These are phyloP conservation scores for Trichoplusia ni DNA, from an alignment of 1,140 invertebrate genomes.

Conservation along the genomic window DNA sequence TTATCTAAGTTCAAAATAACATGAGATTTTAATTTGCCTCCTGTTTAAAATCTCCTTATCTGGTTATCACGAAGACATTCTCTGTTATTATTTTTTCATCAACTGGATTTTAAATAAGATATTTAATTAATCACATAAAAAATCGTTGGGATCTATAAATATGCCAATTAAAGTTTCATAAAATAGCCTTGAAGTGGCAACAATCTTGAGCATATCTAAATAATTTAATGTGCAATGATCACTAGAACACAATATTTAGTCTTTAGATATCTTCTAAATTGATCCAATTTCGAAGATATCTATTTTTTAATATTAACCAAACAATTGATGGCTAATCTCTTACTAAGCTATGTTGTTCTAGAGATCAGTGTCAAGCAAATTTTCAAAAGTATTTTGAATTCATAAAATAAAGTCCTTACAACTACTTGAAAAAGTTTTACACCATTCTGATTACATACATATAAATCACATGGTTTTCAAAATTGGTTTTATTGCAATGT, in stretches of 20 bases:
- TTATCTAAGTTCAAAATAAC: conserved; percentile 47
- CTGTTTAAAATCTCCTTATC: conserved; percentile 2
- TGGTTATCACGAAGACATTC: conserved; percentile 3
- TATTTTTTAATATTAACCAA: no score
- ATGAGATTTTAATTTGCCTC: conserved; percentile 40
- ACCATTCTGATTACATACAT: neutral
- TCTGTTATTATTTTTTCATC: neutral
- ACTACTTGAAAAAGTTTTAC: no score
- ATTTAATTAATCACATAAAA: neutral
- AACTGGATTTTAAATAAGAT: neutral
- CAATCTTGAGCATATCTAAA: neutral
- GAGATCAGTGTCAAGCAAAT: no score
- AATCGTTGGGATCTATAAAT: conserved; percentile 31
- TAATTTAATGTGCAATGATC: neutral
- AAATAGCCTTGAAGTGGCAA: neutral
- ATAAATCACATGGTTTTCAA: conserved; percentile 2
- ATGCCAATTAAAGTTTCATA: conserved; percentile 11
- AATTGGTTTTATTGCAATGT: conserved; percentile 4
- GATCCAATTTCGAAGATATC: neutral
- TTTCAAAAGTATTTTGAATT: neutral
- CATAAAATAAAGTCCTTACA: neutral
- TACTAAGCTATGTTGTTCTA: no score
- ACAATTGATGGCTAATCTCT: no score
- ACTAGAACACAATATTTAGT: neutral
- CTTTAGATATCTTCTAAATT: neutral